Evolutionary conservation across 2,888 invertebrate genomes (phyloP), one percentile per base, ranked within the genome.

Genomic region (Drosophila macrospina): DNA sequence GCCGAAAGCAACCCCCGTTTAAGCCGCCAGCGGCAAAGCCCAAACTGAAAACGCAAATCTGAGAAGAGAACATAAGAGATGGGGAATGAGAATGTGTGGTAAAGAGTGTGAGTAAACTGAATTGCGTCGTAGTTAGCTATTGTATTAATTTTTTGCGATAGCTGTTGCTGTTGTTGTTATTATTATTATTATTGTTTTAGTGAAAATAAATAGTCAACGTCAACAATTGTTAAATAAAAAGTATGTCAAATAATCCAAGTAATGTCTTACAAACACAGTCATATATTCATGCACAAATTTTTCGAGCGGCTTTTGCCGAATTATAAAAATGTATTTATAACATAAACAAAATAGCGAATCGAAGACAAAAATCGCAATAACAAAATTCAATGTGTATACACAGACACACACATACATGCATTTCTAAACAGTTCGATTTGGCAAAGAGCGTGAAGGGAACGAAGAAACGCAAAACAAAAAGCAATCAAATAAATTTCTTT

Each of bases 41-140:
- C 30, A 56, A 60, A 74, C 57, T 57, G 54, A 63, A 51, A 62
- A 69, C 47, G 15, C 10, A 56, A 64, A 67, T 80, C 69, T 66
- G 44, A 10, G 45, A 20, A 41, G 56, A 66, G 63, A 72, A 44
- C 67, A 62, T 41, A 32, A 56, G 13, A 52, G 42, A 60, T 16
- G 44, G 8, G 10, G 10, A 32, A 42, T 3, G 15, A 15, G 41
- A 24, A 28, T n/a, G 7, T 16, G 37, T 10, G 37, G 13, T 39
- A 48, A 34, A 67, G 45, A 77, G 82, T 80, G 82, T 90, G 88
- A 84, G 90, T 89, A 87, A 77, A 87, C 62, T 68, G 16, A 82
- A 89, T 89, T 89, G 90, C 89, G 89, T 82, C 90, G 89, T 89
- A 90, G 86, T 80, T 82, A 87, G 72, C 61, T 70, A 64, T 77